Evolutionary conservation across 2,797 vertebrate genomes (phyloP).

Genomic region (Ambastaia sidthimunki): DNA sequence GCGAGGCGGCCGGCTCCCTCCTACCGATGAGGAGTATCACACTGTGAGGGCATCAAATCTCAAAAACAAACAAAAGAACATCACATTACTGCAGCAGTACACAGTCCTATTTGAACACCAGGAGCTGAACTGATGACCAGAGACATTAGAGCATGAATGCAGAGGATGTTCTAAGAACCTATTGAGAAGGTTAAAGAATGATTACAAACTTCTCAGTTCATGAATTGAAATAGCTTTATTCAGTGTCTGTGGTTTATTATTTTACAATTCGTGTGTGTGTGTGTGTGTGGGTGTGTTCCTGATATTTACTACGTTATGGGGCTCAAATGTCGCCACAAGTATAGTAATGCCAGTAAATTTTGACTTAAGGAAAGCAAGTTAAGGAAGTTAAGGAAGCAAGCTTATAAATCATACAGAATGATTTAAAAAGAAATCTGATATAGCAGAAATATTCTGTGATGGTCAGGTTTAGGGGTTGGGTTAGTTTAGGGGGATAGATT

Average conservation of each 20-base stretch:
- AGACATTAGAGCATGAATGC: slow-evolving; percentile 14
- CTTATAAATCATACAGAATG: too few species aligned
- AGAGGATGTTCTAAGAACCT: background rate
- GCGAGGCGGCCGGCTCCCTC: slow-evolving; percentile 47
- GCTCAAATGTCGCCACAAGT: too few species aligned
- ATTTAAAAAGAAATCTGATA: too few species aligned
- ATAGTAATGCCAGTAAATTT: too few species aligned
- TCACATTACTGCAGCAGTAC: slow-evolving; percentile 49
- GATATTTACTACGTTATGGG: too few species aligned
- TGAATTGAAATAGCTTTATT: slow-evolving; percentile 14
- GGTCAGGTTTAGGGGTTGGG: too few species aligned
- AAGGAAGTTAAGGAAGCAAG: too few species aligned
- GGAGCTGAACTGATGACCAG: slow-evolving; percentile 10
- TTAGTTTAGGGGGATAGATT: too few species aligned
- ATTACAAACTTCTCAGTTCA: slow-evolving; percentile 6
- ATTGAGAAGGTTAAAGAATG: slow-evolving; percentile 21
- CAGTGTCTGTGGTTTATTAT: background rate
- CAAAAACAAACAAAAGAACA: slow-evolving; percentile 55
- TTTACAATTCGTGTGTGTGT: background rate
- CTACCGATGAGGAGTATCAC: slow-evolving; percentile 40
- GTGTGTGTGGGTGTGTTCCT: background rate
- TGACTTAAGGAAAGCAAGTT: too few species aligned
- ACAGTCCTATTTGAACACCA: slow-evolving; percentile 40
- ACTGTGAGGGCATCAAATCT: slow-evolving; percentile 49
- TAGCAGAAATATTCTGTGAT: too few species aligned